These are phyloP conservation scores for Hemibates koningsi DNA, from an alignment of 2,113 vertebrate species.

Conservation along the genomic window DNA sequence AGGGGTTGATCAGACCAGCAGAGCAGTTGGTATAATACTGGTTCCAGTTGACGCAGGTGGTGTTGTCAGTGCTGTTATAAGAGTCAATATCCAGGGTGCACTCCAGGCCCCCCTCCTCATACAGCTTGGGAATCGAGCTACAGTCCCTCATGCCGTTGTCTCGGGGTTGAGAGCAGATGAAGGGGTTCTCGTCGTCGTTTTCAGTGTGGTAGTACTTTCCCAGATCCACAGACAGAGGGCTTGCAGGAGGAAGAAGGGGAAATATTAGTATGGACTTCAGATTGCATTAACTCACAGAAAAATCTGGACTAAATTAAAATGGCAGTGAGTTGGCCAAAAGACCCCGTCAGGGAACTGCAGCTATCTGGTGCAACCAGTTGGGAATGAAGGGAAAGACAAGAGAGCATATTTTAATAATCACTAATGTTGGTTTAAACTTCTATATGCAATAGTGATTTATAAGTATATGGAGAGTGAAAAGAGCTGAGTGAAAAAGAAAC, in stretches of 20 bases:
- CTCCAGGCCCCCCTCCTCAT: conserved; percentile 80
- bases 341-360: not conserved
- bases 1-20: conserved; percentile 86
- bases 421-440: not conserved
- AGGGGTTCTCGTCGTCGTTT: conserved; percentile 93
- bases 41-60: conserved; percentile 96
- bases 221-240: conserved; percentile 78
- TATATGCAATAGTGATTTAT: not conserved
- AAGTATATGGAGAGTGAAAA: not conserved
- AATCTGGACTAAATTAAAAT: not conserved
- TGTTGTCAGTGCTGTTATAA: conserved; percentile 94
- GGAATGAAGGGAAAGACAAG: not conserved
- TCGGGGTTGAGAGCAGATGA: conserved; percentile 90
- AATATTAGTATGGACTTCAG: not conserved
- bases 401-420: not conserved
- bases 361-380: not conserved
- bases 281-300: not conserved
- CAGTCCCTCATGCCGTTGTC: conserved; percentile 94
- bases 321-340: not conserved
- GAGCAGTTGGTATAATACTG: conserved; percentile 96
- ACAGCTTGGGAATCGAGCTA: conserved; percentile 77
- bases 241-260: conserved; percentile 26
- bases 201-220: conserved; percentile 91
- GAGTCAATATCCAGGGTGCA: conserved; percentile 82
- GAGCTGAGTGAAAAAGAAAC: not conserved